Evolutionary conservation across 1,140 invertebrate genomes (phyloP), one percentile per base, ranked within the genome.

Genomic region (Aphaenogaster floridana): DNA sequence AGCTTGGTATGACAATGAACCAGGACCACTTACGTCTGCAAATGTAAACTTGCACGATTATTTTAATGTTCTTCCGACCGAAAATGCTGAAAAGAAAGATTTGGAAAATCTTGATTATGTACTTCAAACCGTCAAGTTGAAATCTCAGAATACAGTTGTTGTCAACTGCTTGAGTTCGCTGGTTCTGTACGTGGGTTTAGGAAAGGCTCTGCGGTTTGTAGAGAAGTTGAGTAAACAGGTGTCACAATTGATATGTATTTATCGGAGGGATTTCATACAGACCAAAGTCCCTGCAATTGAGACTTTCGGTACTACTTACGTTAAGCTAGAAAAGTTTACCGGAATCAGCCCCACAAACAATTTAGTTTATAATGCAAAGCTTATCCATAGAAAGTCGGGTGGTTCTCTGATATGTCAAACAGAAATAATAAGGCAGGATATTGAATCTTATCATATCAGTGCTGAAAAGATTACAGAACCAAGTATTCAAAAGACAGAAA

Each of bases 121-220:
- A 17, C 54, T 92, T 11, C 72, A 90, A 21, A 89, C 71, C 79
- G 52, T 91, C 68, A 59, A 81, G 8, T 8, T 89, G 54, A 77
- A 89, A 68, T 45, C 72, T 68, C 69, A 21, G 4, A 84, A 39
- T 63, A 77, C 28, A 45, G 86, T 95, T 1, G 85, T 95, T 8
- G 36, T 95, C 11, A 93, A 95, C 72, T 95, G 94, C 80, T 83
- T 95, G n/a, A 94, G 92, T 86, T 93, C 94, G 8, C 80, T 95
- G 48, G 42, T 92, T 36, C 64, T 95, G 28, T 88, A 89, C 28
- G 83, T 92, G 13, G 94, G 94, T n/a, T 48, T 93, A 15, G 50
- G 86, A 4, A 94, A 93, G 80, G 72, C 93, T 28, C 86, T 92
- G 8, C 88, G 57, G 57, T 95, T 95, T 86, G 42, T 95, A 28